phyloP scores from a whole-genome alignment of 1,140 invertebrate species.

The Pseudomyrmex sp. region DNA sequence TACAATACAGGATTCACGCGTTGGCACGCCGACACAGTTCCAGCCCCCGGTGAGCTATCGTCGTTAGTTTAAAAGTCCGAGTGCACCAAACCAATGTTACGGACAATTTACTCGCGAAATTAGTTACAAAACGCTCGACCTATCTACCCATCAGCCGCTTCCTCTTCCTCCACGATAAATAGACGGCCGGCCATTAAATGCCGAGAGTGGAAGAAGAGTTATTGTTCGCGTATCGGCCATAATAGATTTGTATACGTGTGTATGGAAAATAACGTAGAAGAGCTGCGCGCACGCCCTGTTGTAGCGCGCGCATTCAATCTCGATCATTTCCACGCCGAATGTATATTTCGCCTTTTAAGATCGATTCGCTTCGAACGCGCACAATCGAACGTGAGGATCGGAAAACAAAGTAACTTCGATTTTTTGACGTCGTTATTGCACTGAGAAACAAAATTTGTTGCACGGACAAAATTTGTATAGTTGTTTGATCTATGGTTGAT shows the following conservation, averaged over 20 bases:
- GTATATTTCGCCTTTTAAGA: background rate
- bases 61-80: constrained; percentile 71
- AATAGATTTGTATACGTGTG: constrained; percentile 76
- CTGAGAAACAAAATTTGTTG: no score
- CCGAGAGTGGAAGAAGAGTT: constrained; percentile 82
- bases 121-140: constrained; percentile 84
- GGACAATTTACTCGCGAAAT: constrained; percentile 85
- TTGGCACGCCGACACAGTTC: constrained; percentile 59
- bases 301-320: background rate
- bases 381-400: background rate
- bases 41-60: constrained; percentile 56
- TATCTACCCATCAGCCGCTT: constrained; percentile 85
- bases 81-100: constrained; percentile 84
- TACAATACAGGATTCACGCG: constrained; percentile 49
- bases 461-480: no score
- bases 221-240: constrained; percentile 83
- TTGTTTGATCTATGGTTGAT: no score
- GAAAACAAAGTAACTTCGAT: background rate
- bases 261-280: constrained; percentile 42
- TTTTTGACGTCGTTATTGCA: no score
- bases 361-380: background rate
- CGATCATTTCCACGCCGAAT: constrained; percentile 7
- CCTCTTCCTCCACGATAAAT: constrained; percentile 85
- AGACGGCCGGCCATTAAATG: constrained; percentile 82
- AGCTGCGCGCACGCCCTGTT: constrained; percentile 8